These are phyloP conservation scores for Lepidocyrtinus sp. DNA, from an alignment of 2,888 invertebrate species.

Conservation along the genomic window DNA sequence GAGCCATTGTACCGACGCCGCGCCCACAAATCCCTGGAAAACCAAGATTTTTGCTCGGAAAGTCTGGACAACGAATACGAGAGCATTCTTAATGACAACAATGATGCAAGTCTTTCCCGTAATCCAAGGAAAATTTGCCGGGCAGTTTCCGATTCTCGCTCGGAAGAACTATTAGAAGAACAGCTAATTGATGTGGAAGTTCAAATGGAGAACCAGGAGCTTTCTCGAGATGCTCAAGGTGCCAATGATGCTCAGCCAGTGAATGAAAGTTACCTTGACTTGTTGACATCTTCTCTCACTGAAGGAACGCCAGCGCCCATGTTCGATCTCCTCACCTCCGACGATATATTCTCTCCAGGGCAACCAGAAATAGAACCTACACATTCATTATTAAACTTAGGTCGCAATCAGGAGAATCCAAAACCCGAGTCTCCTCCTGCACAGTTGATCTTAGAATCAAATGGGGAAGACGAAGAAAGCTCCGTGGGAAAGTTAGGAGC, in stretches of 20 bases:
- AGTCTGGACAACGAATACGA: neutral
- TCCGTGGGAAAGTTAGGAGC: neutral
- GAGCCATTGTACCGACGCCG: slow-evolving; percentile 45
- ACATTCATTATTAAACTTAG: neutral
- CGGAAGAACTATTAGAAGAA: slow-evolving; percentile 20
- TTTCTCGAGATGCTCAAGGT: neutral
- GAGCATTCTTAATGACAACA: too few relatives aligned
- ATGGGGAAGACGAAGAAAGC: slow-evolving; percentile 32
- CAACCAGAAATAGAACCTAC: slow-evolving; percentile 6
- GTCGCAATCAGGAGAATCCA: too few relatives aligned
- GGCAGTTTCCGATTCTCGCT: too few relatives aligned
- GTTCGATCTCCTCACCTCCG: slow-evolving; percentile 45
- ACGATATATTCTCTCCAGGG: slow-evolving; percentile 21
- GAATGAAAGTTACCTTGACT: slow-evolving; percentile 44
- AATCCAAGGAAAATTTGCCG: neutral
- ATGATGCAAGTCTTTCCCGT: too few relatives aligned
- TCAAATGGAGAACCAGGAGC: slow-evolving; percentile 17
- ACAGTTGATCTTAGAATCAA: slow-evolving; percentile 46
- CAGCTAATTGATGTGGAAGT: slow-evolving; percentile 53
- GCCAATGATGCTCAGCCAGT: neutral
- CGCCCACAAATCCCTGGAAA: neutral
- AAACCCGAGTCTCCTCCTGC: slow-evolving; percentile 30
- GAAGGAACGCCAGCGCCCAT: slow-evolving; percentile 1
- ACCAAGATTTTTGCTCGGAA: neutral
- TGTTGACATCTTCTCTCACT: slow-evolving; percentile 43